Conservation (phyloP, 2,888 invertebrate species). For the Pyrgus malvae region DNA sequence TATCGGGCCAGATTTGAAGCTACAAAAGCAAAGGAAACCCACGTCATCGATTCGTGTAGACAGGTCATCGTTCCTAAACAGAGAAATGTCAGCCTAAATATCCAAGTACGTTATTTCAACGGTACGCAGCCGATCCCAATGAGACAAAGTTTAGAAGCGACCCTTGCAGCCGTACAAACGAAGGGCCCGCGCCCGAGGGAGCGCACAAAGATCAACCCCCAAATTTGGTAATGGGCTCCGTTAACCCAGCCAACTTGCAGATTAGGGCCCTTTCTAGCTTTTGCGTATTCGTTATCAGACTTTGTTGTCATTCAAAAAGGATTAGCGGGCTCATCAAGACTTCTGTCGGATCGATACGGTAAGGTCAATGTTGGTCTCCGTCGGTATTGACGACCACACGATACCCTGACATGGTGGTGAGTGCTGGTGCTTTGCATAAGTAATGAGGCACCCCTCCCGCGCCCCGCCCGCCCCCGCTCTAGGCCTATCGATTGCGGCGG, state of each 20-base stretch:
- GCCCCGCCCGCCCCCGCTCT: slow-evolving; percentile 76
- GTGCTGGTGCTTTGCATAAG: slow-evolving; percentile 78
- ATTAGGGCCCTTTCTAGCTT: slow-evolving; percentile 57
- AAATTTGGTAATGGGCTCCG: slow-evolving; percentile 60
- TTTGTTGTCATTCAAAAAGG: slow-evolving; percentile 6
- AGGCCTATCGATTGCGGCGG: slow-evolving; percentile 88
- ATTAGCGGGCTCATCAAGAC: background rate
- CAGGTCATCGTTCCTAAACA: too few species aligned
- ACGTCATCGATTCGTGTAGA: too few species aligned
- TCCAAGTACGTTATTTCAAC: slow-evolving; percentile 14
- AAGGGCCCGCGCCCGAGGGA: slow-evolving; percentile 56
- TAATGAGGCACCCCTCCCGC: slow-evolving; percentile 54
- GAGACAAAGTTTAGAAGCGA: slow-evolving; percentile 59
- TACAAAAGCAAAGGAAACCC: too few species aligned
- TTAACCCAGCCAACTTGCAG: slow-evolving; percentile 59
- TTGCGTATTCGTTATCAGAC: slow-evolving; percentile 26
- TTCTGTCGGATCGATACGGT: slow-evolving; percentile 26
- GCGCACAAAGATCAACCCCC: slow-evolving; percentile 64
- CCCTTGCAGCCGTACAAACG: slow-evolving; percentile 40
- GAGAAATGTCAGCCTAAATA: slow-evolving; percentile 5
- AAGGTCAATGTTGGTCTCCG: background rate
- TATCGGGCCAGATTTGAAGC: too few species aligned
- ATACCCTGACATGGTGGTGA: slow-evolving; percentile 37
- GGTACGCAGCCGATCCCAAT: slow-evolving; percentile 25
- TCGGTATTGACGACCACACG: slow-evolving; percentile 11